phyloP scores from a whole-genome alignment of 2,113 vertebrate species.

The Nothoprocta perdicaria region DNA sequence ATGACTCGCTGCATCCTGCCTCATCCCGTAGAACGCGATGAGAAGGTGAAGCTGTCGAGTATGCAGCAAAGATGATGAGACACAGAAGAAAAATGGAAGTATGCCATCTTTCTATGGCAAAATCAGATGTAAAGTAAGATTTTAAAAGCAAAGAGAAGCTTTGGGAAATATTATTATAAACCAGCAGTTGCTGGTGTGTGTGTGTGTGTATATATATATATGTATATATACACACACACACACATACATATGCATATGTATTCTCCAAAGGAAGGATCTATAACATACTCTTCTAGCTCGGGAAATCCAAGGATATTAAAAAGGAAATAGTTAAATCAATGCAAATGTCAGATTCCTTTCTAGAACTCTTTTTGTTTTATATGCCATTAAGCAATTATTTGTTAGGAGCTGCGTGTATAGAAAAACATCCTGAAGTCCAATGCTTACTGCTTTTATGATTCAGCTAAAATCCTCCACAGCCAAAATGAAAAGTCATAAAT shows the following conservation, averaged over 20 bases:
- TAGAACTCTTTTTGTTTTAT: background rate
- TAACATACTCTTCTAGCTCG: background rate
- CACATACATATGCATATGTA: too few species aligned
- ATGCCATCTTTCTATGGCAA: background rate
- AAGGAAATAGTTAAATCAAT: background rate
- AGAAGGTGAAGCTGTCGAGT: background rate
- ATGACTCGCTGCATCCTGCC: background rate
- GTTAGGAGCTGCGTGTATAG: background rate
- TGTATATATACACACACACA: too few species aligned
- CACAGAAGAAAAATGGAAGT: background rate
- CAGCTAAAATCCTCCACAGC: slow-evolving; percentile 36
- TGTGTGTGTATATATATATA: too few species aligned
- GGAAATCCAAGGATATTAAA: background rate
- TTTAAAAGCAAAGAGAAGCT: background rate
- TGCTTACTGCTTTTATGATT: slow-evolving; percentile 28
- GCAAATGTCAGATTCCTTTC: background rate
- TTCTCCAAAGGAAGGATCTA: background rate
- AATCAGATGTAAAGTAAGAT: background rate
- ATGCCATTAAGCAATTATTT: slow-evolving; percentile 35
- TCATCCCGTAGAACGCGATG: background rate
- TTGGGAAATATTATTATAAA: background rate
- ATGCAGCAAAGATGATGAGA: background rate
- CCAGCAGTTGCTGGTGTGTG: background rate
- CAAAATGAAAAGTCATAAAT: slow-evolving; percentile 61
- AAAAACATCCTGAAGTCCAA: slow-evolving; percentile 28